A percentile compares a stretch with the other conserved stretches of the same genome.
phyloP scores from a whole-genome alignment of 2,888 invertebrate genomes.

The Drosophila neonasuta region DNA sequence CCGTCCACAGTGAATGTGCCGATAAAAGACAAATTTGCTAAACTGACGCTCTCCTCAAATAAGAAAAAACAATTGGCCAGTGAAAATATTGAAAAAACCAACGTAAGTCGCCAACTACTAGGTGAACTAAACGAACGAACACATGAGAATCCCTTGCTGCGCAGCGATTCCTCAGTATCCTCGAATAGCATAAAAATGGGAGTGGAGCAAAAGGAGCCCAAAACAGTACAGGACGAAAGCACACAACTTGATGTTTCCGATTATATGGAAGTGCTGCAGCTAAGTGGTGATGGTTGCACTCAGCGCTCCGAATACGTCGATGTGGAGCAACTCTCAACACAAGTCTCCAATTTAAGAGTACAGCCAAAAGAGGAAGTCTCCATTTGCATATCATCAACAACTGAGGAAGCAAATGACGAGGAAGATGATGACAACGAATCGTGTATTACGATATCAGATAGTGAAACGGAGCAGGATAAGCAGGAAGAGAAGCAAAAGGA shows the following conservation, averaged over 20 bases:
- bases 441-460: constrained; percentile 66
- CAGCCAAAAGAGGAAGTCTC: constrained; percentile 41
- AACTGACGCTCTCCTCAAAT: constrained; percentile 79
- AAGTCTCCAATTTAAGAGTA: constrained; percentile 65
- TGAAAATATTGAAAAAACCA: constrained; percentile 24
- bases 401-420: constrained; percentile 30
- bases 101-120: constrained; percentile 67
- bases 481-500: constrained; percentile 12
- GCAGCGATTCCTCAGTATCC: constrained; percentile 40
- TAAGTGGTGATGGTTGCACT: constrained; percentile 62
- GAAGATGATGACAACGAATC: constrained; percentile 26
- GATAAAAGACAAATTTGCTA: constrained; percentile 79
- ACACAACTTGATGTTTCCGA: constrained; percentile 41
- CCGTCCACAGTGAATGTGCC: constrained; percentile 76
- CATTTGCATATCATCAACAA: constrained; percentile 51
- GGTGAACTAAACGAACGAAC: constrained; percentile 45
- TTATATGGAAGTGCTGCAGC: constrained; percentile 75
- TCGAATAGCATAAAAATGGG: constrained; percentile 4
- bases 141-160: constrained; percentile 54
- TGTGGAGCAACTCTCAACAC: constrained; percentile 63
- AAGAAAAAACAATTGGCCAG: constrained; percentile 40
- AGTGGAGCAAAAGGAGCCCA: constrained; percentile 6
- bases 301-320: constrained; percentile 36
- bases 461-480: constrained; percentile 39
- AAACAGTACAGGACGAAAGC: background rate